Percentiles rank a stretch among this genome's conserved stretches.
Evolutionary conservation across 2,113 vertebrate genomes (phyloP).

Genomic region (Pithys albifrons): DNA sequence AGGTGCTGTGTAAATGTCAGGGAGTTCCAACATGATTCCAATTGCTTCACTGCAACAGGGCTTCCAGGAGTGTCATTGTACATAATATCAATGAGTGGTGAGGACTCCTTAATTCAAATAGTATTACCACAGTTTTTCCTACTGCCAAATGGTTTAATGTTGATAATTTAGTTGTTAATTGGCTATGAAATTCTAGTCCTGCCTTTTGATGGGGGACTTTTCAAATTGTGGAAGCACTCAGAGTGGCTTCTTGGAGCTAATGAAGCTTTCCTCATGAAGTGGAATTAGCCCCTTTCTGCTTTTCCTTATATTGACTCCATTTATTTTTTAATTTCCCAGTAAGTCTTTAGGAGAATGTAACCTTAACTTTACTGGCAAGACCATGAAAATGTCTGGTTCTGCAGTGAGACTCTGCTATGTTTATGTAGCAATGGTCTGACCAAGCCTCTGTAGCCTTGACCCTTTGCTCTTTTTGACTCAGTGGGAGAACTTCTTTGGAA

Average conservation of each 20-base stretch:
- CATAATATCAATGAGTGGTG: not conserved
- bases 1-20: not conserved
- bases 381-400: not conserved
- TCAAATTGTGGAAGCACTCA: not conserved
- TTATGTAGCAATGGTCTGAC: not conserved
- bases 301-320: not conserved
- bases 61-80: not conserved
- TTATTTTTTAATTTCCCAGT: not conserved
- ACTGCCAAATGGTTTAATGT: not conserved
- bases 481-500: not conserved
- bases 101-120: not conserved
- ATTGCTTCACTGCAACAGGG: not conserved
- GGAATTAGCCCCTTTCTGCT: not conserved
- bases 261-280: not conserved
- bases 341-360: not conserved
- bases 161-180: not conserved
- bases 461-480: not conserved
- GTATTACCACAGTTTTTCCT: not conserved
- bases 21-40: not conserved
- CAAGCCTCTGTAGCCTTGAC: not conserved
- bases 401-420: not conserved
- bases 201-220: not conserved
- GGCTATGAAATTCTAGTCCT: not conserved
- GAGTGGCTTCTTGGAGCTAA: not conserved
- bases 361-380: not conserved